Evolutionary conservation across 1,140 invertebrate genomes (phyloP).

Genomic region (Oedothorax gibbosus): DNA sequence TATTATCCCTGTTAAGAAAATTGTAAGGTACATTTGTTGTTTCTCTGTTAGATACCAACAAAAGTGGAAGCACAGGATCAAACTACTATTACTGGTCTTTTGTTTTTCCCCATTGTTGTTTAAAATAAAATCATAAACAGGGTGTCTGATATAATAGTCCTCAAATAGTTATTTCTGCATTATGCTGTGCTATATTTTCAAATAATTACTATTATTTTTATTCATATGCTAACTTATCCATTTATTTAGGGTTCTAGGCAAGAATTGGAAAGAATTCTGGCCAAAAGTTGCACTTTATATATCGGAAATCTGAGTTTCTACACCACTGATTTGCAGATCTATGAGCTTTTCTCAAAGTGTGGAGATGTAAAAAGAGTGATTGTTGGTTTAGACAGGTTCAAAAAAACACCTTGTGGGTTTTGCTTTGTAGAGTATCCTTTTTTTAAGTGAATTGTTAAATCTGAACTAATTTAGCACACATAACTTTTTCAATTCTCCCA

Average conservation of each 20-base stretch:
- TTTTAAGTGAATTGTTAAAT: not conserved
- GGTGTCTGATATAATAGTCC: not conserved
- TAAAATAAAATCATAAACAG: not conserved
- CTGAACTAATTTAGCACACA: no score
- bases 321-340: constrained; percentile 99
- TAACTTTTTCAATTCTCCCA: no score
- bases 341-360: constrained; percentile 95
- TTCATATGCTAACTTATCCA: not conserved
- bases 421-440: constrained; percentile 94
- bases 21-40: no score
- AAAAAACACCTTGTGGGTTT: constrained; percentile 99
- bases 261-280: constrained; percentile 89
- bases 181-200: not conserved
- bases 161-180: not conserved
- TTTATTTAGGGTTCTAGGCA: constrained; percentile 82
- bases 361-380: constrained; percentile 96
- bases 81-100: not conserved
- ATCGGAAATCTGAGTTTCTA: constrained; percentile 98
- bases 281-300: constrained; percentile 87
- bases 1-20: no score
- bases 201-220: not conserved
- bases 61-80: no score
- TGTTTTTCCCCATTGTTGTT: not conserved
- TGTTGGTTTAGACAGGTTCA: constrained; percentile 98
- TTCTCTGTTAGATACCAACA: no score